These are phyloP conservation scores for Emydoidea blandingii DNA, from an alignment of 2,797 vertebrate genomes.

Conservation along the genomic window DNA sequence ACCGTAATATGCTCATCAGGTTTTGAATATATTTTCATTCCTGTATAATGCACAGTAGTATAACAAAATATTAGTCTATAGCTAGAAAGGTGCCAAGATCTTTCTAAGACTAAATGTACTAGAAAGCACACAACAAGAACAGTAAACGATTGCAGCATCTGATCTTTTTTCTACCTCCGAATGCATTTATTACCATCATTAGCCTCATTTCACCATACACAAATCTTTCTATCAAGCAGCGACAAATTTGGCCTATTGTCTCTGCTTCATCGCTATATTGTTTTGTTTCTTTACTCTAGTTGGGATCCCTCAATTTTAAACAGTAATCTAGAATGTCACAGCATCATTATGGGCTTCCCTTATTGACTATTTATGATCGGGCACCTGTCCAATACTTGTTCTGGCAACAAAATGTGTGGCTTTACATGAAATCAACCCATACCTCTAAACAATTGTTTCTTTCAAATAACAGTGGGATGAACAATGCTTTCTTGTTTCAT, in stretches of 20 bases:
- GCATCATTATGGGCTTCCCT: neutral
- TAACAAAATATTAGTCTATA: neutral
- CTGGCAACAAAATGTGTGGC: neutral
- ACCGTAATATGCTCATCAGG: neutral
- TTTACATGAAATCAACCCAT: neutral
- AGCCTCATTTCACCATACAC: neutral
- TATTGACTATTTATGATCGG: accelerated
- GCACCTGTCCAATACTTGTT: neutral
- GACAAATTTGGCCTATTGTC: neutral
- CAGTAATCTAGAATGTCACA: neutral
- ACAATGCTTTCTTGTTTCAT: neutral
- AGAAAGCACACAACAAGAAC: neutral
- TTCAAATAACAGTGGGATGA: accelerated
- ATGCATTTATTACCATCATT: neutral
- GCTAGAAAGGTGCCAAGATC: neutral
- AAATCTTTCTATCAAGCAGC: neutral
- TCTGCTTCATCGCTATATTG: neutral
- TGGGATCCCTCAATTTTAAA: neutral
- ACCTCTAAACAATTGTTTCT: neutral
- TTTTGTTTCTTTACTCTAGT: neutral
- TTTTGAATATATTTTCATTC: conserved; percentile 27
- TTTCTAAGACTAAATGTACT: neutral
- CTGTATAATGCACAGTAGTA: neutral
- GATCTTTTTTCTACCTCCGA: neutral
- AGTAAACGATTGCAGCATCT: accelerated